A percentile compares a stretch with the other conserved stretches of the same genome.
Conservation (phyloP, 2,888 invertebrate species). For the Macropis europaea region DNA sequence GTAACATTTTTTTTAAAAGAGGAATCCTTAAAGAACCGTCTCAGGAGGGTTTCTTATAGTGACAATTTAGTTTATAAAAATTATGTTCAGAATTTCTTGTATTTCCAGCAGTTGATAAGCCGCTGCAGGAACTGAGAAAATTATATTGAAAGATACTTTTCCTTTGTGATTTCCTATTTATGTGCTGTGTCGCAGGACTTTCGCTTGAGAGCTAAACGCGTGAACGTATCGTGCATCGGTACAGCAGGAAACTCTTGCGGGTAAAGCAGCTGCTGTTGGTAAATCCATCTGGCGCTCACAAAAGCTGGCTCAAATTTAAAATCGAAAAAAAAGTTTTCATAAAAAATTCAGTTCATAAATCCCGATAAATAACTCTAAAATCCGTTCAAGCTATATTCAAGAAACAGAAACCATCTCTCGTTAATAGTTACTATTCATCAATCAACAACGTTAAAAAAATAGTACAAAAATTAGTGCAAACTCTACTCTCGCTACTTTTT, state of each 20-base stretch:
- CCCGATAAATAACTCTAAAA: too few species aligned
- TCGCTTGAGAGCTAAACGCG: neutral
- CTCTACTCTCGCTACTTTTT: too few species aligned
- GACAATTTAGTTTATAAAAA: neutral
- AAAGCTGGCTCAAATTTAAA: too few species aligned
- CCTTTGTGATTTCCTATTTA: neutral
- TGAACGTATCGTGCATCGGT: slow-evolving; percentile 15
- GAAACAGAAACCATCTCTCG: too few species aligned
- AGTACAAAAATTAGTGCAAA: too few species aligned
- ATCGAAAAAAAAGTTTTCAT: neutral
- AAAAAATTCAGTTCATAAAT: neutral
- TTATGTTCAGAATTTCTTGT: neutral
- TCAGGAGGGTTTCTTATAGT: too few species aligned
- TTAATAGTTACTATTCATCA: too few species aligned
- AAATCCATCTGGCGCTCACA: neutral
- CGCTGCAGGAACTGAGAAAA: neutral
- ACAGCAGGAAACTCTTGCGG: slow-evolving; percentile 4
- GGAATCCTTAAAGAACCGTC: too few species aligned
- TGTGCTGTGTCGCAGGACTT: neutral
- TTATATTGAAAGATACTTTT: slow-evolving; percentile 1
- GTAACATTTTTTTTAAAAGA: too few species aligned
- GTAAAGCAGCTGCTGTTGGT: slow-evolving; percentile 6
- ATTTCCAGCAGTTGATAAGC: slow-evolving; percentile 13
- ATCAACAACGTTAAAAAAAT: too few species aligned
- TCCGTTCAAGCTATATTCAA: too few species aligned